Evolutionary conservation across 1,140 invertebrate genomes (phyloP).

Genomic region (Parapsyche elsis): DNA sequence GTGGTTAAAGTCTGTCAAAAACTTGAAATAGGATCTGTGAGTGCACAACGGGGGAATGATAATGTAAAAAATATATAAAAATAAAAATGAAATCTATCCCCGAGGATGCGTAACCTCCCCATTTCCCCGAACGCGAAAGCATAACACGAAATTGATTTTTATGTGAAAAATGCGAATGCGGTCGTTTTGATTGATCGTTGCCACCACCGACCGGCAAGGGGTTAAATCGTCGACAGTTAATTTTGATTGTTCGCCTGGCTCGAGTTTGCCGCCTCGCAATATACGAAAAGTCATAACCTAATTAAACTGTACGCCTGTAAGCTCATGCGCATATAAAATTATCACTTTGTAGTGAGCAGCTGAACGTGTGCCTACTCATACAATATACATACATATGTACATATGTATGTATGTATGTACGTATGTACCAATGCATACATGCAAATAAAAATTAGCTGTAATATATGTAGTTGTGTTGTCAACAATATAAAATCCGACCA

Average conservation of each 20-base stretch:
- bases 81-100: neutral
- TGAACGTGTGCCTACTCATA: no score
- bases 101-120: neutral
- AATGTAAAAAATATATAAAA: neutral
- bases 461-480: no score
- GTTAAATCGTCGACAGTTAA: slow-evolving; percentile 4
- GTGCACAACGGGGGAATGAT: neutral
- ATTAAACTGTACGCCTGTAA: slow-evolving; percentile 5
- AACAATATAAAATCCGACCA: no score
- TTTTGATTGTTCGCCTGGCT: slow-evolving; percentile 21
- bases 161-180: neutral
- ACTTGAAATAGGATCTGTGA: neutral
- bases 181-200: slow-evolving; percentile 1
- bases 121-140: no score
- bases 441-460: no score
- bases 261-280: neutral
- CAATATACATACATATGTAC: neutral
- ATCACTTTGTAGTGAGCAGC: neutral
- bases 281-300: slow-evolving; percentile 8
- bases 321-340: neutral
- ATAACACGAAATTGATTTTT: no score
- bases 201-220: neutral
- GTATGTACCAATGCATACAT: neutral
- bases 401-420: neutral
- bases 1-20: slow-evolving; percentile 9